Percentiles rank a stretch among this genome's conserved stretches.
Evolutionary conservation across 2,797 vertebrate species (phyloP).

Genomic region (Antennarius maculatus): DNA sequence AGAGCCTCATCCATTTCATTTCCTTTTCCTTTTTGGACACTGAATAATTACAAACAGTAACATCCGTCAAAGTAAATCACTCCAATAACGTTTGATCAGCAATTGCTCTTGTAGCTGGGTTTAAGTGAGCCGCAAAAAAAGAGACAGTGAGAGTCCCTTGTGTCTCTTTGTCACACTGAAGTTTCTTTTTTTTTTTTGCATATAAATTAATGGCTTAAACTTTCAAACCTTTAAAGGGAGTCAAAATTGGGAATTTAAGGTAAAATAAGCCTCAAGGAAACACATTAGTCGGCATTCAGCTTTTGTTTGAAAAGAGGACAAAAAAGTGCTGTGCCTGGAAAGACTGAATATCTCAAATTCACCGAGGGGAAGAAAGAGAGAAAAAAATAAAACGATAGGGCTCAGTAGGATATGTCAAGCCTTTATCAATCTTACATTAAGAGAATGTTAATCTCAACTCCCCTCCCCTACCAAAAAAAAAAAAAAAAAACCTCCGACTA

Average conservation of each 20-base stretch:
- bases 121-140: background rate
- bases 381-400: constrained; percentile 28
- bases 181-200: constrained; percentile 24
- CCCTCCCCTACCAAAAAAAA: too few relatives aligned
- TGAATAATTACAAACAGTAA: constrained; percentile 31
- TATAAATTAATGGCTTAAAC: constrained; percentile 53
- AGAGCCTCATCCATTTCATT: constrained; percentile 1
- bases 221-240: constrained; percentile 34
- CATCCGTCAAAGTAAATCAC: constrained; percentile 19
- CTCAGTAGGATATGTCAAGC: constrained; percentile 68
- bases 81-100: constrained; percentile 30
- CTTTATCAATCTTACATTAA: constrained; percentile 80
- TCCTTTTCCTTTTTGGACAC: constrained; percentile 12
- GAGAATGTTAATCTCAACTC: constrained; percentile 70
- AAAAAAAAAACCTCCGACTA: constrained; percentile 25
- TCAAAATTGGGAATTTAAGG: constrained; percentile 44
- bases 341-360: constrained; percentile 51
- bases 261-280: constrained; percentile 50
- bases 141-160: background rate
- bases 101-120: too few relatives aligned
- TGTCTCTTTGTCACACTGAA: constrained; percentile 19
- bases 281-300: constrained; percentile 42
- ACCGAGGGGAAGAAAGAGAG: constrained; percentile 18
- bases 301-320: constrained; percentile 40
- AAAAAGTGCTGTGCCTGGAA: constrained; percentile 61